Base-by-base conservation (phyloP, 2,797 vertebrate species). In the Spea hammondii region DNA sequence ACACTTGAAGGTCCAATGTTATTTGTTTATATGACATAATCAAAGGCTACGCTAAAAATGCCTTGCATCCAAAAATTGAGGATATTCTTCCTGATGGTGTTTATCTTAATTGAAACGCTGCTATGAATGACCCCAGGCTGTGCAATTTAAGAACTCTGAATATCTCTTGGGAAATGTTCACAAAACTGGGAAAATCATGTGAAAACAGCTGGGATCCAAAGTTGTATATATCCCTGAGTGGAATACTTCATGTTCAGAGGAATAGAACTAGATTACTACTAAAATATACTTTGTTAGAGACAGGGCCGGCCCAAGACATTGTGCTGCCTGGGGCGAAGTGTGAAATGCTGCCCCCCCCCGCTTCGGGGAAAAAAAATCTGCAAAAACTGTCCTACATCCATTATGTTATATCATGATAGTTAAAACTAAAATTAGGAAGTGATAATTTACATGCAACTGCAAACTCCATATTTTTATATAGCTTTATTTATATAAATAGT, bases 31-130 rank as follows among this genome's bases (percentile, higher is more conserved):
- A 44, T 1, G 2, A 44, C 0, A 0, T 72, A 66, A 79, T 79
- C 79, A 77, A 79, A 75, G 69, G 60, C 75, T 74, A 59, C 4
- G 72, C 12, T 86, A 60, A 62, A 81, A 74, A 73, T 74, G 14
- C 60, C 65, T 44, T n/a, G 59, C 50, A 60, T 76, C 44, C 10
- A 72, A 72, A 84, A n/a, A 32, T 5, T 0, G 11, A 74, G 65
- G 32, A 75, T 83, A 82, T 66, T n/a, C 54, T 84, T 84, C 74
- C 64, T 67, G 5, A 49, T 67, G 68, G 83, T 83, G 60, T 53
- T 81, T 81, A 74, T 79, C 49, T 70, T 50, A 57, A 57, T 57
- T 80, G 75, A 83, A 83, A 81, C 68, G 72, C 45, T 71, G n/a
- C 54, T 83, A 4, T 0, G 1, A 57, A 49, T 54, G 57, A 69